Base-by-base conservation (phyloP, 2,113 vertebrate species). In the Philantomba maxwellii region DNA sequence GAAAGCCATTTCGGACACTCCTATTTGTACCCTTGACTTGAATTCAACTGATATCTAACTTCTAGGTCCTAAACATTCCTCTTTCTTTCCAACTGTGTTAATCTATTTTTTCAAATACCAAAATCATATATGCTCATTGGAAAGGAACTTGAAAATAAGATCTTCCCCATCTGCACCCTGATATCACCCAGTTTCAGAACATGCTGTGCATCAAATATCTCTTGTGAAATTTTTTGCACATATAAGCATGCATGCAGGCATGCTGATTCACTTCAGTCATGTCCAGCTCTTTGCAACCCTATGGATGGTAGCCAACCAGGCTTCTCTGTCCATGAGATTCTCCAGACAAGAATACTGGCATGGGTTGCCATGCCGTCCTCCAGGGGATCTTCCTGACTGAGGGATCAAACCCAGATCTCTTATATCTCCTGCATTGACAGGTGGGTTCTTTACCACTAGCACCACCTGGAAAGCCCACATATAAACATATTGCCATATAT, bases 1-100 rank as follows among this genome's bases (percentile, higher is more conserved):
- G 47, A 92, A 90, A 87, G 36, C 77, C 58, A 77, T 94, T 95
- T 84, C 93, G 91, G 93, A 93, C 89, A 66, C 89, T 93, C 58
- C 93, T 97, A 62, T 93, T 83, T 94, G 28, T 26, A 73, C 36
- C 49, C 57, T 94, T 96, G 96, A 93, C 91, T 95, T 75, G 33
- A 89, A 87, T 87, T 95, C 91, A 93, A 25, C 17, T 58, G 60
- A 51, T 94, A 92, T 25, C 60, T 86, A 83, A 84, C 62, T 93
- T 85, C 60, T 77, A 95, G 88, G 21, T 92, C 57, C 47, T 96
- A 94, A 96, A 80, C 43, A 82, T 87, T 94, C 91, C 55, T 77
- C 78, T 70, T 96, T 97, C 82, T 90, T 84, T 85, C 26, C 58
- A 93, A 75, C 75, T 96, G 19, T 81, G 88, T 91, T 95, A 43